Base-by-base conservation (phyloP, 2,888 invertebrate species). In the Matsumyia berberina region DNA sequence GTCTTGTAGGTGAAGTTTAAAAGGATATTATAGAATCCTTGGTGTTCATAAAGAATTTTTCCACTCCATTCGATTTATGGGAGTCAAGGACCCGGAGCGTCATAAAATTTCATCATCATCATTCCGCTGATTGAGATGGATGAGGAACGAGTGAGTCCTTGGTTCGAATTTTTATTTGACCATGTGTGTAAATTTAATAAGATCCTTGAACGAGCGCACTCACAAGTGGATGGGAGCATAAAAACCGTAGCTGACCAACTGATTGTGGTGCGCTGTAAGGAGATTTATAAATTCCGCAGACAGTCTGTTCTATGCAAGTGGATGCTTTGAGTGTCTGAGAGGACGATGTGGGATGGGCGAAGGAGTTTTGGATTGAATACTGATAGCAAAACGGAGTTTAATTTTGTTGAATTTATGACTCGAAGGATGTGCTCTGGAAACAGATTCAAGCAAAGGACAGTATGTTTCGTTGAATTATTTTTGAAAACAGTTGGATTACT, bases 111-210 rank as follows among this genome's bases (percentile, higher is more conserved):
- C 62, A 74, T 57, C 62, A 74, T 57, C 74, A 46, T 57, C 64
- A 29, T 64, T 42, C 60, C 39, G 9, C 17, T 53, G 60, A 31
- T 51, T 39, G 2, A 5, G 35, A 7, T 4, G 37, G 1, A 49
- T 31, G 37, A n/a, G 19, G 70, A 37, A 15, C 4, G 15, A 24
- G 33, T 7, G 24, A 24, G 11, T 15, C 51, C 49, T n/a, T 46
- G 29, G 35, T 24, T 69, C 58, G 51, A 39, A 72, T 49, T 64
- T 73, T 62, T 73, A 73, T 74, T 64, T 44, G 37, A 9, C 37
- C 74, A 74, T 55, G 64, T 74, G 74, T 55, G 55, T 46, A 64
- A 55, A 74, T 64, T 74, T 74, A 74, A 74, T 74, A 39, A 44
- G 74, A 64, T 74, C 46, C 53, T 64, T 74, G 62, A 74, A 55